phyloP scores from a whole-genome alignment of 2,113 vertebrate genomes.

The Rattus rattus region DNA sequence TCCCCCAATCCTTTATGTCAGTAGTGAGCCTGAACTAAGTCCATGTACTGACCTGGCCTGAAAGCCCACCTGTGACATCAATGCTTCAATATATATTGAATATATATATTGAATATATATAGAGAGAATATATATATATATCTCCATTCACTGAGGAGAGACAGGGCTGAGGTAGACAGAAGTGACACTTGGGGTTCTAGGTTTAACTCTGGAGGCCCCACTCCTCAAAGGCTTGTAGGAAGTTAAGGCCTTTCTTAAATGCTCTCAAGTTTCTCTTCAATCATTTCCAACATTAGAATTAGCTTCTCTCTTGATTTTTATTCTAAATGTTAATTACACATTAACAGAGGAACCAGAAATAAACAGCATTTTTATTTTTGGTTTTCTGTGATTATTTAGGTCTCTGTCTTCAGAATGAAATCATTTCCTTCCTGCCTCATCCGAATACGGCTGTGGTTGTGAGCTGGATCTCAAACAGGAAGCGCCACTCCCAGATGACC shows the following conservation, averaged over 20 bases:
- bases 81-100: neutral
- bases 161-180: neutral
- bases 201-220: slow-evolving; percentile 7
- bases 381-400: slow-evolving; percentile 77
- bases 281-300: slow-evolving; percentile 71
- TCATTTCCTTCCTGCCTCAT: slow-evolving; percentile 80
- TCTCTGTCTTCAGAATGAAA: slow-evolving; percentile 74
- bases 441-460: slow-evolving; percentile 60
- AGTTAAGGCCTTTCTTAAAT: neutral
- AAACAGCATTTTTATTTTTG: slow-evolving; percentile 77
- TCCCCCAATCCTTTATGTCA: neutral
- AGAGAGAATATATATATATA: neutral
- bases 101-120: no score
- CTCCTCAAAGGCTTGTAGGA: neutral
- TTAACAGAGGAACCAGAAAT: slow-evolving; percentile 78
- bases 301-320: slow-evolving; percentile 58
- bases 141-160: neutral
- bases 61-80: neutral
- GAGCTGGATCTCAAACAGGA: slow-evolving; percentile 55
- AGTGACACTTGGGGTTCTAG: neutral
- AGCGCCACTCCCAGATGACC: slow-evolving; percentile 70
- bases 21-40: neutral
- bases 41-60: neutral
- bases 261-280: slow-evolving; percentile 9
- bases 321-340: slow-evolving; percentile 75